These are phyloP conservation scores for Strix uralensis DNA, from an alignment of 2,113 vertebrate genomes.

Conservation along the genomic window DNA sequence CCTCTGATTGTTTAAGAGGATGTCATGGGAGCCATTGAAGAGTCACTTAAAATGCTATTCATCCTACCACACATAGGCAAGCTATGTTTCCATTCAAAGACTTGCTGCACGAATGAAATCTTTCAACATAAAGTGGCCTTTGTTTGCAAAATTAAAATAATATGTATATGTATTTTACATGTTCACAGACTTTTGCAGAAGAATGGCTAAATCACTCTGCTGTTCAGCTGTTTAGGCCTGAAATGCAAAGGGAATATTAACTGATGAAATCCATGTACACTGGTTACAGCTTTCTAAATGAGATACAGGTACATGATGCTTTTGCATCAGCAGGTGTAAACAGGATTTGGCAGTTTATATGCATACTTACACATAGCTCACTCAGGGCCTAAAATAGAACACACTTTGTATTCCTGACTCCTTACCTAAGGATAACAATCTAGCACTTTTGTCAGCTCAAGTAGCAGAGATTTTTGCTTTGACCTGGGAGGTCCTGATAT, in stretches of 20 bases:
- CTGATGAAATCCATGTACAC: not conserved
- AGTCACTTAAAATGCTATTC: slow-evolving; percentile 1
- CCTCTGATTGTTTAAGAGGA: slow-evolving; percentile 35
- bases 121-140: not conserved
- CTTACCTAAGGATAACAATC: not conserved
- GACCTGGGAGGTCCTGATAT: not conserved
- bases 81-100: not conserved
- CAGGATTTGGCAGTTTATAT: not conserved
- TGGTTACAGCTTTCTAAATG: not conserved
- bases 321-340: not conserved
- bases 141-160: slow-evolving; percentile 9
- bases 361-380: not conserved
- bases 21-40: slow-evolving; percentile 42
- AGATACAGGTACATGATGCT: not conserved
- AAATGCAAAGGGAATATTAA: not conserved
- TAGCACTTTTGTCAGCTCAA: not conserved
- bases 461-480: not conserved
- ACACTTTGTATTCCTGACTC: not conserved
- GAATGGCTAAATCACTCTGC: not conserved
- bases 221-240: not conserved
- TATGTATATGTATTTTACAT: not conserved
- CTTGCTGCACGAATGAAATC: not conserved
- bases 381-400: not conserved
- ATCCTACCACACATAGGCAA: not conserved
- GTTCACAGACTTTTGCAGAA: not conserved